phyloP scores from a whole-genome alignment of 2,797 vertebrate species.

The Coranthus polyacanthus region DNA sequence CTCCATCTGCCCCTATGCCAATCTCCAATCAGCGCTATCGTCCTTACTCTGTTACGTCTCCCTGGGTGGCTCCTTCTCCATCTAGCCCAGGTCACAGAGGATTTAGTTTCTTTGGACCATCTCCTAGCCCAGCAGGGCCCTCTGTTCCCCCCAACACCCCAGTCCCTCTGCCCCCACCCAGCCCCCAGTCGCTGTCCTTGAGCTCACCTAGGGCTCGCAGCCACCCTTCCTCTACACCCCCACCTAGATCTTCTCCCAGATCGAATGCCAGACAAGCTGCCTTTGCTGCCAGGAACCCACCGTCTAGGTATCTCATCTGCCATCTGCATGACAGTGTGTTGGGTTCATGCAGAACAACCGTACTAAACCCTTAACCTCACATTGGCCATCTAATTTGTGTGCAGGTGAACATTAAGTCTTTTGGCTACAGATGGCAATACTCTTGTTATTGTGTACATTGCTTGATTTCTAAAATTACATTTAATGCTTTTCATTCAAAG shows the following conservation, averaged over 20 bases:
- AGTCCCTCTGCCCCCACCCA: constrained; percentile 73
- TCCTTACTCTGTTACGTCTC: constrained; percentile 89
- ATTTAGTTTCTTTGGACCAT: constrained; percentile 61
- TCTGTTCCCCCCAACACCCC: constrained; percentile 77
- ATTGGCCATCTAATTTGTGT: constrained; percentile 1
- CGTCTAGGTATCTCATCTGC: constrained; percentile 91
- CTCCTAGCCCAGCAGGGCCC: constrained; percentile 67
- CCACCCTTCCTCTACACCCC: constrained; percentile 77
- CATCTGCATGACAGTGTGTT: constrained; percentile 69
- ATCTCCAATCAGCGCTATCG: constrained; percentile 89
- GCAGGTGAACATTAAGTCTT: constrained; percentile 1
- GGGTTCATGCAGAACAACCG: constrained; percentile 34
- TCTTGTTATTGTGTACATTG: background rate
- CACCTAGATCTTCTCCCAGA: constrained; percentile 84
- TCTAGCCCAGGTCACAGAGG: constrained; percentile 75
- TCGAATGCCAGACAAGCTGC: constrained; percentile 83
- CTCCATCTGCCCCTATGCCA: constrained; percentile 83
- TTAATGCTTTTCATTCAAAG: constrained; percentile 1
- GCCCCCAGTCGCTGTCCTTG: constrained; percentile 76
- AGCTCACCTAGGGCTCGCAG: constrained; percentile 77
- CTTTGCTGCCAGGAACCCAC: constrained; percentile 86
- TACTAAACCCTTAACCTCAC: constrained; percentile 56
- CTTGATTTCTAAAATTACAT: background rate
- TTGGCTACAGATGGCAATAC: background rate
- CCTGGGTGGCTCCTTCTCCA: constrained; percentile 81